These are phyloP conservation scores for Columba guinea DNA, from an alignment of 2,797 vertebrate species.

Conservation along the genomic window DNA sequence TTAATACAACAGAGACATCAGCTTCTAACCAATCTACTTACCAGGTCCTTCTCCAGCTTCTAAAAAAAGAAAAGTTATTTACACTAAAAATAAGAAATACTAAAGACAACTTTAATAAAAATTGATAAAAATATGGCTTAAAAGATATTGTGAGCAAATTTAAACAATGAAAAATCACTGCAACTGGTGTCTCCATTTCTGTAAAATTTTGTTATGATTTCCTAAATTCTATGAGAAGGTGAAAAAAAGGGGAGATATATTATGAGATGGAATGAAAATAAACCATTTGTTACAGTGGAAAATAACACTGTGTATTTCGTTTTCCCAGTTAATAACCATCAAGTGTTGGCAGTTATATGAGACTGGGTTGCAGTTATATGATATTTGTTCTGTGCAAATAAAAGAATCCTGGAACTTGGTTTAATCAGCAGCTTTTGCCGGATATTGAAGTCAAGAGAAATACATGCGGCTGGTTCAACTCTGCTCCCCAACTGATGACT, in stretches of 20 bases:
- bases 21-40: background rate
- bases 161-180: background rate
- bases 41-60: background rate
- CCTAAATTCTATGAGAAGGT: background rate
- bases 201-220: background rate
- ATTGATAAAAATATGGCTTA: background rate
- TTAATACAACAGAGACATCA: background rate
- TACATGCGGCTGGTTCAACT: background rate
- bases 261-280: background rate
- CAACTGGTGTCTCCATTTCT: background rate
- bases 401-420: background rate
- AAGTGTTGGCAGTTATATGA: background rate
- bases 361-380: background rate
- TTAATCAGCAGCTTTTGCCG: background rate
- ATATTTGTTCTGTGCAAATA: background rate
- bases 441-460: background rate
- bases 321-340: background rate
- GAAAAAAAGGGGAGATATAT: background rate
- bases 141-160: background rate
- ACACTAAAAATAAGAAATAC: background rate
- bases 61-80: background rate
- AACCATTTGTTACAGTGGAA: background rate
- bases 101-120: background rate
- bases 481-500: background rate
- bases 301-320: background rate